Percentiles rank a stretch among this genome's conserved stretches.
phyloP scores from a whole-genome alignment of 2,113 vertebrate genomes.

The Athene cunicularia region DNA sequence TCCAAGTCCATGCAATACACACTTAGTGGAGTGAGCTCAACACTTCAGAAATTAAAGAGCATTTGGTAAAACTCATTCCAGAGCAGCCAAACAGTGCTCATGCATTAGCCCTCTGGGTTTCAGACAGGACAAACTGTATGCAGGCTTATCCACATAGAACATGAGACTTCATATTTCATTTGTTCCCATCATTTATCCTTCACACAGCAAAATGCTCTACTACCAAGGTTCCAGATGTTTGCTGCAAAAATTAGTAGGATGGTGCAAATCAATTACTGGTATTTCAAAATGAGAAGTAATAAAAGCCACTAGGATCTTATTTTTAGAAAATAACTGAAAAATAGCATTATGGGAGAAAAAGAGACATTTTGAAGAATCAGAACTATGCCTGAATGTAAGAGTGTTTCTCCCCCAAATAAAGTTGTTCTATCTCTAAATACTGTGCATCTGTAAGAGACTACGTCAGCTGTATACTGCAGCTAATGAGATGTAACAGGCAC shows the following conservation, averaged over 20 bases:
- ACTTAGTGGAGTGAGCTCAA: neutral
- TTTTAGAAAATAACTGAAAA: neutral
- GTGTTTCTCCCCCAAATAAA: neutral
- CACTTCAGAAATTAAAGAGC: neutral
- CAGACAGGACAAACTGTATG: neutral
- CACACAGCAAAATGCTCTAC: neutral
- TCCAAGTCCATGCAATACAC: neutral
- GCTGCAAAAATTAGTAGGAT: neutral
- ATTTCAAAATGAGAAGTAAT: neutral
- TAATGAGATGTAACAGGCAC: neutral
- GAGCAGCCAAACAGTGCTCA: neutral
- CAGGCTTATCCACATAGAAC: neutral
- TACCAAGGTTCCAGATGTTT: neutral
- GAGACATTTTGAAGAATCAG: neutral
- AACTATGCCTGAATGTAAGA: neutral
- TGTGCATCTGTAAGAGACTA: neutral
- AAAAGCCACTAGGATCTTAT: neutral
- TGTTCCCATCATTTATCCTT: neutral
- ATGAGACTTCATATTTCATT: fast-evolving
- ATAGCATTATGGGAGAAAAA: neutral
- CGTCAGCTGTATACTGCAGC: neutral
- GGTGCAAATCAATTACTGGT: neutral
- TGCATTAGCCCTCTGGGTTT: neutral
- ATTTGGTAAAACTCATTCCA: neutral
- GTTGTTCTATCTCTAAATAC: neutral